A percentile compares a stretch with the other conserved stretches of the same genome.
These are phyloP conservation scores for Phalacrocorax aristotelis DNA, from an alignment of 2,113 vertebrate genomes.

Conservation along the genomic window DNA sequence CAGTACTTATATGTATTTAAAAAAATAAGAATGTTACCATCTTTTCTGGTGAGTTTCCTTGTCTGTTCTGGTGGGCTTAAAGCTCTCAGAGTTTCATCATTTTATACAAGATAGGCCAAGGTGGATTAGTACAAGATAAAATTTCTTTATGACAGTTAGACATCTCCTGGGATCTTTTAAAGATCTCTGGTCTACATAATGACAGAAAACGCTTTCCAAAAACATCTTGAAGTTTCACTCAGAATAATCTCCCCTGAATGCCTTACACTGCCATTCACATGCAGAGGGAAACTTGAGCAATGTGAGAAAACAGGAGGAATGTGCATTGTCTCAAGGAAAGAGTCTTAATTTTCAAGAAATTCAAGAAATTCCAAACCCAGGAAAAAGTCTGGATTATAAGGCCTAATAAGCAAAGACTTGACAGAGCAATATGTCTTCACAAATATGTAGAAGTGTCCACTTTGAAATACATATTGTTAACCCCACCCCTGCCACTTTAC, in stretches of 20 bases:
- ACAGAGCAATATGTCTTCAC: fast-evolving
- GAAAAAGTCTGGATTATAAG: not conserved
- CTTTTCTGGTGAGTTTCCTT: not conserved
- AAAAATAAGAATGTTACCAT: not conserved
- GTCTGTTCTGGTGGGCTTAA: not conserved
- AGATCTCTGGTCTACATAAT: not conserved
- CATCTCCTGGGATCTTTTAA: not conserved
- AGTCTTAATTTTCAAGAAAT: not conserved
- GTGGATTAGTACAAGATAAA: not conserved
- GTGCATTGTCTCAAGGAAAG: not conserved
- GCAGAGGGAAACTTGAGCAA: not conserved
- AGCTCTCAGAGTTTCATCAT: not conserved
- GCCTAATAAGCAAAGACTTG: not conserved
- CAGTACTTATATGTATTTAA: not conserved
- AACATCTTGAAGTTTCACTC: not conserved
- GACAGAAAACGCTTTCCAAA: not conserved
- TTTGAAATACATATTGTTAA: not conserved
- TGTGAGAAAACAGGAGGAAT: not conserved
- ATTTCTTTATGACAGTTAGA: not conserved
- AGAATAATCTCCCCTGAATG: not conserved
- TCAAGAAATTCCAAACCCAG: not conserved
- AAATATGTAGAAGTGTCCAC: not conserved
- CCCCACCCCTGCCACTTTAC: not conserved
- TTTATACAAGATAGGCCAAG: not conserved
- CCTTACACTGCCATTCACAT: not conserved